Evolutionary conservation across 2,797 vertebrate genomes (phyloP).

Genomic region (Enteromius trimaculatus): DNA sequence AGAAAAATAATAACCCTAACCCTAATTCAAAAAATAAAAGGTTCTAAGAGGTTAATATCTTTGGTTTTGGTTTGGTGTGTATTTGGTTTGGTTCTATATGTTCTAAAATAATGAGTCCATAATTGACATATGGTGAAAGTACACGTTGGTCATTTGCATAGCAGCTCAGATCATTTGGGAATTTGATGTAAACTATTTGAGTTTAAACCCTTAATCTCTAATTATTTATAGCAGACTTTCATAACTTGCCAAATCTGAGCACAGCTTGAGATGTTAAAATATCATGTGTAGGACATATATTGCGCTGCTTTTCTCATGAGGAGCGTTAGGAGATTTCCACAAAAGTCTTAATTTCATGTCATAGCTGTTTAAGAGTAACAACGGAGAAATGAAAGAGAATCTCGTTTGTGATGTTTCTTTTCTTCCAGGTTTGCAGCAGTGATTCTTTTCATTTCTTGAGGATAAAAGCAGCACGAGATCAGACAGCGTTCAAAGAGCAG

Average conservation of each 20-base stretch:
- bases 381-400: not conserved
- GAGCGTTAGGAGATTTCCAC: not conserved
- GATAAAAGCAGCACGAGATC: not conserved
- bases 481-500: not conserved
- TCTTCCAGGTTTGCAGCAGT: not conserved
- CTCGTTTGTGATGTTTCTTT: not conserved
- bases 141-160: not conserved
- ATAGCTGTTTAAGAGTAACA: not conserved
- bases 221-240: no score
- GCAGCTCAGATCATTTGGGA: not conserved
- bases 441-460: not conserved
- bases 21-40: not conserved
- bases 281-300: not conserved
- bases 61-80: no score
- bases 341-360: not conserved
- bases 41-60: not conserved
- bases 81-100: not conserved
- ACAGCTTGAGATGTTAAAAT: not conserved
- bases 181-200: not conserved
- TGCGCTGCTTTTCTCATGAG: not conserved
- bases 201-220: not conserved
- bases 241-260: not conserved
- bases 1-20: fast-evolving
- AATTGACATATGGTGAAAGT: not conserved
- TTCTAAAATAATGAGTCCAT: not conserved